These are phyloP conservation scores for Elachura formosa DNA, from an alignment of 2,113 vertebrate species.

Conservation along the genomic window DNA sequence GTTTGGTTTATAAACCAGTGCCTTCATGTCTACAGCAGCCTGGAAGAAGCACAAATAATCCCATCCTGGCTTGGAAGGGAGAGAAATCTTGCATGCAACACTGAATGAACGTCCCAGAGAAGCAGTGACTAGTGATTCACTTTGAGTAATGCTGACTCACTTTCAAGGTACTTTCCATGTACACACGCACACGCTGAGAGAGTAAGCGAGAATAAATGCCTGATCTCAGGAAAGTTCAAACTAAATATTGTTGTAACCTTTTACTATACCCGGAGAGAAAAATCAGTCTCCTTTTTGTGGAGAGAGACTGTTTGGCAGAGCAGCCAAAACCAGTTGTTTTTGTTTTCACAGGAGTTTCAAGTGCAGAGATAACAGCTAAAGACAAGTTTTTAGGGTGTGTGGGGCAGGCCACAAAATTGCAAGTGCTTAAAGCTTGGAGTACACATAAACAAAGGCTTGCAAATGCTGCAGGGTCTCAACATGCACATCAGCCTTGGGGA, in stretches of 20 bases:
- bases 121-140: constrained; percentile 68
- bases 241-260: constrained; percentile 80
- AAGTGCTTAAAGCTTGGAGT: constrained; percentile 49
- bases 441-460: constrained; percentile 43
- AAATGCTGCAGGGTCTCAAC: neutral
- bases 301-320: constrained; percentile 51
- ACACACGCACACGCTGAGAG: constrained; percentile 53
- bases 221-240: constrained; percentile 65
- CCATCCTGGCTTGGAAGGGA: neutral
- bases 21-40: neutral
- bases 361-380: constrained; percentile 67
- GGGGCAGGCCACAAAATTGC: constrained; percentile 48
- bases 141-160: constrained; percentile 71
- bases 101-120: constrained; percentile 55
- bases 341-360: constrained; percentile 69
- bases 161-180: constrained; percentile 72
- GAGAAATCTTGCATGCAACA: neutral
- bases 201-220: constrained; percentile 66
- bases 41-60: neutral
- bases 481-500: neutral
- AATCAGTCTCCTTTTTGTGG: constrained; percentile 70
- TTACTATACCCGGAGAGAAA: constrained; percentile 57
- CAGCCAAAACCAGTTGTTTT: constrained; percentile 64
- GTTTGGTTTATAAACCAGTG: neutral
- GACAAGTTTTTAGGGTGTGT: constrained; percentile 54